A percentile compares a stretch with the other conserved stretches of the same genome.
Evolutionary conservation across 2,113 vertebrate genomes (phyloP).

Genomic region (Neofelis nebulosa): DNA sequence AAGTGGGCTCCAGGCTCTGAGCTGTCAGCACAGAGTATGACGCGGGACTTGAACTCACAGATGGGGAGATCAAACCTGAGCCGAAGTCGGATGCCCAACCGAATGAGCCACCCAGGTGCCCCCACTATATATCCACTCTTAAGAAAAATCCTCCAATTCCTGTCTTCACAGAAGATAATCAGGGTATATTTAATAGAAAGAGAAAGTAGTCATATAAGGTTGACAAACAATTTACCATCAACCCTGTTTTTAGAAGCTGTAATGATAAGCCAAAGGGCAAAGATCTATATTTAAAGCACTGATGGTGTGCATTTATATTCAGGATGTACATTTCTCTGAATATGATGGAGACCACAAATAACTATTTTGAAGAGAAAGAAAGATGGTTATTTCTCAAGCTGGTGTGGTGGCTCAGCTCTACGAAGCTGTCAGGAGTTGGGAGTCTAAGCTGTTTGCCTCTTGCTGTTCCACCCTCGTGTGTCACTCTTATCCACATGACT

Average conservation of each 20-base stretch:
- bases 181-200: background rate
- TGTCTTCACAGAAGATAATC: background rate
- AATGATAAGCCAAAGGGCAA: background rate
- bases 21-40: too few relatives aligned
- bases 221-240: background rate
- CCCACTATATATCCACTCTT: background rate
- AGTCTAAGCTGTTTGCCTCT: background rate
- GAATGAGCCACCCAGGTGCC: too few relatives aligned
- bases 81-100: too few relatives aligned
- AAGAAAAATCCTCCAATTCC: background rate
- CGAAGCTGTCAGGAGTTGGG: background rate
- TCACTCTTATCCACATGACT: too few relatives aligned
- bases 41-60: too few relatives aligned
- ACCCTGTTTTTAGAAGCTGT: background rate
- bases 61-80: too few relatives aligned
- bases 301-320: background rate
- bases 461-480: rapidly evolving
- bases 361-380: background rate
- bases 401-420: background rate
- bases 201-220: background rate
- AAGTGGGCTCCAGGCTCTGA: too few relatives aligned
- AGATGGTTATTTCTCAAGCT: background rate
- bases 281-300: background rate
- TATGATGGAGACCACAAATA: background rate
- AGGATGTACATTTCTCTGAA: background rate